These are phyloP conservation scores for Caenorhabditis becei DNA, from an alignment of 2,888 invertebrate species.

Conservation along the genomic window DNA sequence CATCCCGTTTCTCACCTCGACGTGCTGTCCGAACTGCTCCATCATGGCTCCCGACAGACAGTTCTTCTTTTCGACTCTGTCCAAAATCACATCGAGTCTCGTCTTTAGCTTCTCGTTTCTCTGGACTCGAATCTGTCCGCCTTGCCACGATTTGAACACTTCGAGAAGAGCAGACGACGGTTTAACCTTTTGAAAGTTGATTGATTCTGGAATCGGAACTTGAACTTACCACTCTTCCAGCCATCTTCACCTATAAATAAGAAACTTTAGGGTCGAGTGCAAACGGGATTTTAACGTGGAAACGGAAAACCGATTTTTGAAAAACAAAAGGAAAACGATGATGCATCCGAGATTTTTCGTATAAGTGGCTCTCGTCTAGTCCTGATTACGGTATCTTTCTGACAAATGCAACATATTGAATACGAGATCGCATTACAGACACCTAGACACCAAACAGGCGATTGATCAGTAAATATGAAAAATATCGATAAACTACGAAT, in stretches of 20 bases:
- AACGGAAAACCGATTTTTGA: no score
- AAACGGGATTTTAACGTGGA: no score
- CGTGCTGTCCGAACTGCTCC: constrained; percentile 53
- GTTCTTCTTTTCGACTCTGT: constrained; percentile 68
- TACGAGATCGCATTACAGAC: no score
- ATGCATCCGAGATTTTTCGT: no score
- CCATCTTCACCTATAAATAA: constrained; percentile 22
- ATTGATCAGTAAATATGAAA: neutral
- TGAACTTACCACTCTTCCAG: constrained; percentile 31
- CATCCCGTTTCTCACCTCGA: constrained; percentile 31
- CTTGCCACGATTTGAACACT: constrained; percentile 42
- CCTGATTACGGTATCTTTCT: no score
- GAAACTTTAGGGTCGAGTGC: no score
- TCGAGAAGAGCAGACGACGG: constrained; percentile 32
- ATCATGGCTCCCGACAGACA: constrained; percentile 68
- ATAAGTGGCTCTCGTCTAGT: no score
- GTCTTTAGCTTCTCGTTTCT: constrained; percentile 21
- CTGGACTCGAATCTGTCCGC: constrained; percentile 40
- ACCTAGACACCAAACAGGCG: no score
- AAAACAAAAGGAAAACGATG: no score
- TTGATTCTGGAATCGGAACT: neutral
- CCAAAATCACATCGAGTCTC: constrained; percentile 58
- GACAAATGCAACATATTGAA: no score
- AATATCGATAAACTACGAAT: constrained; percentile 19
- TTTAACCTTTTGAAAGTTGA: constrained; percentile 24